Evolutionary conservation across 2,888 invertebrate species (phyloP), one percentile per base, ranked within the genome.

Genomic region (Rhagophthalmus giganteus): DNA sequence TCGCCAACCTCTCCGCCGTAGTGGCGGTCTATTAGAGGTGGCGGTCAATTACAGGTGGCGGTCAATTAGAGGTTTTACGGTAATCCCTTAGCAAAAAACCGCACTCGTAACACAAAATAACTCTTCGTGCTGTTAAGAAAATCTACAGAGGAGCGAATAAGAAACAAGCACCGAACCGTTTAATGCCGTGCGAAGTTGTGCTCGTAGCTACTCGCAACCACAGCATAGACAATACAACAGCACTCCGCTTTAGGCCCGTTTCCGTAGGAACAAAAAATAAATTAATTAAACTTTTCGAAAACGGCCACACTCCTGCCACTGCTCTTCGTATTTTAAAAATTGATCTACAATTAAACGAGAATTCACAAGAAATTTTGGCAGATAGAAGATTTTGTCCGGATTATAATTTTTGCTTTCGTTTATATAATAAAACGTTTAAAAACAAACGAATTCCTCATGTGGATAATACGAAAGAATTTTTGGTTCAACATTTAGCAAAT

Each of bases 71-170:
- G n/a, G n/a, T n/a, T n/a, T n/a, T n/a, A n/a, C n/a, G n/a, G n/a
- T n/a, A 24, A 47, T 15, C 39, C 51, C 7, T n/a, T 34, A 9
- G n/a, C 32, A 7, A 10, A 38, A 1, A 46, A 34, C 7, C 14
- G 35, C 2, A 54, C 49, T 1, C 55, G 33, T 46, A 52, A 57
- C 25, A 57, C 45, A 7, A 57, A 57, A 37, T 57, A 2, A 48
- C 54, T 2, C 32, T 55, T 13, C 16, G 27, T 0, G 25, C 45
- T 10, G 28, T 47, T 0, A 51, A 47, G 26, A 44, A 26, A 14
- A 25, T 27, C 2, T 45, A 32, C 13, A 14, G 31, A n/a, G 54
- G 52, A 3, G 55, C 49, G 20, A 32, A 44, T 15, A 26, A 52
- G 26, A 32, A 15, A 4, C 28, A 33, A 12, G 41, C 44, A 4